Evolutionary conservation across 1,140 invertebrate genomes (phyloP).

Genomic region (Cyrtorhinus lividipennis): DNA sequence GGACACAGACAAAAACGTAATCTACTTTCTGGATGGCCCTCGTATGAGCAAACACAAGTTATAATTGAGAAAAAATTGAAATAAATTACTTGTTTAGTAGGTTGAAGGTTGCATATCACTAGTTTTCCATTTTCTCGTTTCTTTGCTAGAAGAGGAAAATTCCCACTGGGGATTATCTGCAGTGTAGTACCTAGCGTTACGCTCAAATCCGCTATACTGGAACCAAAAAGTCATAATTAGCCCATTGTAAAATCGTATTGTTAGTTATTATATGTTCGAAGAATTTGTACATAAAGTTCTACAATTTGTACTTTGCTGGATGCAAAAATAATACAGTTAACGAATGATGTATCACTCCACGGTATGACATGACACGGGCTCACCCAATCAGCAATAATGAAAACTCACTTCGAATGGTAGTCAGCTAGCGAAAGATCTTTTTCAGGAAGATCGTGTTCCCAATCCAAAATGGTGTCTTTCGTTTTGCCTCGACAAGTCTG

Average conservation of each 20-base stretch:
- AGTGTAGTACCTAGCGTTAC: slow-evolving; percentile 90
- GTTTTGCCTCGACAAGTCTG: slow-evolving; percentile 71
- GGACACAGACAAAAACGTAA: too few relatives aligned
- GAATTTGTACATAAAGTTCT: too few relatives aligned
- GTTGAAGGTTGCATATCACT: slow-evolving; percentile 91
- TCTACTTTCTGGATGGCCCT: too few relatives aligned
- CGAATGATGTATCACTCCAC: too few relatives aligned
- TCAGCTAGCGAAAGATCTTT: slow-evolving; percentile 75
- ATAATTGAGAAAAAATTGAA: too few relatives aligned
- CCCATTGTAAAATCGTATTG: too few relatives aligned
- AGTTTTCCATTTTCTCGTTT: slow-evolving; percentile 61
- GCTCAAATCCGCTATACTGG: slow-evolving; percentile 74
- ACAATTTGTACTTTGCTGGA: too few relatives aligned
- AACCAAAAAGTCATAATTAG: slow-evolving; percentile 26
- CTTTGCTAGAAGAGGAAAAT: slow-evolving; percentile 75
- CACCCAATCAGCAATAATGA: too few relatives aligned
- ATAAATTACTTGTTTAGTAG: slow-evolving; percentile 92
- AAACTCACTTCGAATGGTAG: slow-evolving; percentile 64
- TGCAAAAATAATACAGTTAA: too few relatives aligned
- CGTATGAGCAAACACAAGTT: too few relatives aligned
- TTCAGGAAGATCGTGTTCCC: slow-evolving; percentile 89
- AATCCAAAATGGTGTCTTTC: slow-evolving; percentile 91
- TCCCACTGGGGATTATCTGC: slow-evolving; percentile 94
- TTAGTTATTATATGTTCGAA: too few relatives aligned
- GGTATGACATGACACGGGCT: too few relatives aligned